A percentile compares a stretch with the other conserved stretches of the same genome.
Conservation (phyloP, 2,797 vertebrate species). For the Bradypus variegatus region DNA sequence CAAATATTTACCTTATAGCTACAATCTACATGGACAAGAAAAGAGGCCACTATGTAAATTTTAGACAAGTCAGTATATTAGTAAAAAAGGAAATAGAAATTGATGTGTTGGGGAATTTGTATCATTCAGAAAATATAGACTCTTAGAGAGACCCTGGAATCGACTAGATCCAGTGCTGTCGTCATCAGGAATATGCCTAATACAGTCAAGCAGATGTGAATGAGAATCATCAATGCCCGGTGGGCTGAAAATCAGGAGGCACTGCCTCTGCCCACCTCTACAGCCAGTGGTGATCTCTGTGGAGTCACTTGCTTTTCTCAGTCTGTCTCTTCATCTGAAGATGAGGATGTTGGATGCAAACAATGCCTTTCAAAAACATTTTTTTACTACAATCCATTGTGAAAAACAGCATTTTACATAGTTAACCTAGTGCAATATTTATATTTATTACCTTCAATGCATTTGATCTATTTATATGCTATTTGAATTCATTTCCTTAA, state of each 20-base stretch:
- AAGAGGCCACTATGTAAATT: neutral
- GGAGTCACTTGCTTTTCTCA: neutral
- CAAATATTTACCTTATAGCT: neutral
- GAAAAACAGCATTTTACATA: neutral
- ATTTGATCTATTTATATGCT: neutral
- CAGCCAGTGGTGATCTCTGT: neutral
- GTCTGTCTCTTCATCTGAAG: neutral
- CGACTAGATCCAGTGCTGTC: neutral
- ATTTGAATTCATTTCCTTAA: neutral
- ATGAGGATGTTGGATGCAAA: neutral
- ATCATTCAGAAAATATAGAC: slow-evolving; percentile 3
- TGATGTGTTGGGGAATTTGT: neutral
- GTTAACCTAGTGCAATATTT: neutral
- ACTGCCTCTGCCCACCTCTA: neutral
- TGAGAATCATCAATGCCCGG: neutral
- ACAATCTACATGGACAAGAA: neutral
- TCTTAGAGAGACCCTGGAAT: neutral
- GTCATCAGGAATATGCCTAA: neutral
- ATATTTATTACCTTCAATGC: neutral
- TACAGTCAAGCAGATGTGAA: neutral
- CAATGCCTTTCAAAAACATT: neutral
- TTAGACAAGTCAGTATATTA: neutral
- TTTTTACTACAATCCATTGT: neutral
- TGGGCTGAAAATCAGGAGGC: neutral
- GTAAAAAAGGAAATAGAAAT: neutral